Conservation (phyloP, 2,888 invertebrate species). For the Lepidocyrtinus sp. region DNA sequence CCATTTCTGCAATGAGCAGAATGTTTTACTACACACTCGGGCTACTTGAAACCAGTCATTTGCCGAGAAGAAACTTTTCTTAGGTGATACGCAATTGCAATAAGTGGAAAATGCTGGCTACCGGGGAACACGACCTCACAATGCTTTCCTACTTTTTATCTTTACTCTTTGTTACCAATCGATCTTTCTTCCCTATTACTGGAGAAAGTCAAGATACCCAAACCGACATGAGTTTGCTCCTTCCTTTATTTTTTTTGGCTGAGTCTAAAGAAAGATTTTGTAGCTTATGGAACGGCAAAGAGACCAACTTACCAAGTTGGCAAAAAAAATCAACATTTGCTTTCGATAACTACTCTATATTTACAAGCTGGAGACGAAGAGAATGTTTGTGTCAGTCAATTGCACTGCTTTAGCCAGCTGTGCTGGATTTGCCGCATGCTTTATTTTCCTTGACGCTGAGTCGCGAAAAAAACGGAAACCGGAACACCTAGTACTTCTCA, state of each 20-base stretch:
- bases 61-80: background rate
- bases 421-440: conserved; percentile 27
- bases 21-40: conserved; percentile 30
- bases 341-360: background rate
- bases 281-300: background rate
- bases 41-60: background rate
- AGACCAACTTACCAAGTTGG: no score
- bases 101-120: background rate
- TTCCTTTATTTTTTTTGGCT: no score
- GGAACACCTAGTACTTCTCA: background rate
- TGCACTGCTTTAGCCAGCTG: conserved; percentile 40
- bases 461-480: background rate
- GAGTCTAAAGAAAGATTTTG: no score
- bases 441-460: conserved; percentile 1
- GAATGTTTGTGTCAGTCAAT: background rate
- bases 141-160: conserved; percentile 29
- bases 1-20: conserved; percentile 35
- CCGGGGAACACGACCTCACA: background rate
- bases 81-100: background rate
- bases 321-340: background rate
- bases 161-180: conserved; percentile 49
- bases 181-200: conserved; percentile 40
- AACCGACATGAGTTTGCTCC: no score
- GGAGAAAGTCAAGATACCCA: background rate
- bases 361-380: background rate